These are phyloP conservation scores for Gymnopithys bicolor DNA, from an alignment of 2,797 vertebrate genomes.

Conservation along the genomic window DNA sequence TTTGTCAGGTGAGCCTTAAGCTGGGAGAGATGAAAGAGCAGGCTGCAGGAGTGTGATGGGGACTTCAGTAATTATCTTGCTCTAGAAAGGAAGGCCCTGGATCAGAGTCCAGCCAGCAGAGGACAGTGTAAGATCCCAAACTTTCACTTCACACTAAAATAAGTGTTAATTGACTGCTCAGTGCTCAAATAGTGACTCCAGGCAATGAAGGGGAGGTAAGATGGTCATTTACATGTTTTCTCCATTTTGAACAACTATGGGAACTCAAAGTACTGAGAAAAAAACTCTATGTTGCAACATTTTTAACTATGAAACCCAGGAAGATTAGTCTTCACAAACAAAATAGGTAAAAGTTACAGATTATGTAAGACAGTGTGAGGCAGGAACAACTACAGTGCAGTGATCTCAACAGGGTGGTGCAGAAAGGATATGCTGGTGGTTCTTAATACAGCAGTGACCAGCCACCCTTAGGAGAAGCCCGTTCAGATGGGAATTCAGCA, in stretches of 20 bases:
- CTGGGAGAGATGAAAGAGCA: not conserved
- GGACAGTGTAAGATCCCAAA: not conserved
- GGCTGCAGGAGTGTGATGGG: not conserved
- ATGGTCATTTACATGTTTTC: rapidly evolving
- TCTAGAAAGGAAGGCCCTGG: not conserved
- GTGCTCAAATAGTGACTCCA: not conserved
- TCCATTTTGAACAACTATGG: not conserved
- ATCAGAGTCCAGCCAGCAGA: not conserved
- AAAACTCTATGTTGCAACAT: not conserved
- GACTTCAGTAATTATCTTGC: not conserved
- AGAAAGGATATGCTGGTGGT: not conserved
- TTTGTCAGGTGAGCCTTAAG: not conserved
- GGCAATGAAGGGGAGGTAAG: not conserved
- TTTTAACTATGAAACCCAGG: not conserved
- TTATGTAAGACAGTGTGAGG: not conserved
- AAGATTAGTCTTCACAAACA: not conserved
- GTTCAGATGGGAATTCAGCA: not conserved
- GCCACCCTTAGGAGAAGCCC: not conserved
- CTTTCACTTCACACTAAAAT: not conserved
- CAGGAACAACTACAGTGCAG: not conserved
- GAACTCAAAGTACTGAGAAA: not conserved
- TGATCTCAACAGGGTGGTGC: not conserved
- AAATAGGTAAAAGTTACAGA: not conserved
- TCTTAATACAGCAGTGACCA: not conserved
- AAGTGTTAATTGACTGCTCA: not conserved